Evolutionary conservation across 2,113 vertebrate species (phyloP).

Genomic region (Alectura lathami): DNA sequence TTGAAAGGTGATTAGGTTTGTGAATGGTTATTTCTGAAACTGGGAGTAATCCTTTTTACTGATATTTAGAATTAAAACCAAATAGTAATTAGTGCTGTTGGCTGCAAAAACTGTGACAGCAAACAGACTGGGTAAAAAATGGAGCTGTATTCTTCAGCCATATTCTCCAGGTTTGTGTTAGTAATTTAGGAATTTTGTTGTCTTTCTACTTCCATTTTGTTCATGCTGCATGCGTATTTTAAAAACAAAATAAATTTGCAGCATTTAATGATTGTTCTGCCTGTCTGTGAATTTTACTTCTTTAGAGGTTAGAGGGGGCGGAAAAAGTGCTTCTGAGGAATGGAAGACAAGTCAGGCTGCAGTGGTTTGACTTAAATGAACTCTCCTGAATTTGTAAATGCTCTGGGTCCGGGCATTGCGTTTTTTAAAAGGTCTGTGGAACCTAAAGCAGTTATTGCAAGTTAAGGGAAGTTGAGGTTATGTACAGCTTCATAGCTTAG

Average conservation of each 20-base stretch:
- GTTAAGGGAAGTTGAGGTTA: too few species aligned
- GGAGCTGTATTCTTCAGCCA: accelerated
- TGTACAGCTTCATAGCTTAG: background rate
- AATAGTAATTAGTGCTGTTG: accelerated
- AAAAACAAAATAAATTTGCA: too few species aligned
- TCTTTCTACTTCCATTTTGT: background rate
- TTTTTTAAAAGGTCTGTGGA: background rate
- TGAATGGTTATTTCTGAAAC: background rate
- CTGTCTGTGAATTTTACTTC: background rate
- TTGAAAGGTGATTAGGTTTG: background rate
- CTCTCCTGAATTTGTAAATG: background rate
- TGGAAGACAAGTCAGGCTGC: too few species aligned
- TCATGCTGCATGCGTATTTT: accelerated
- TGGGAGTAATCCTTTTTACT: accelerated
- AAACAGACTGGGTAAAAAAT: accelerated
- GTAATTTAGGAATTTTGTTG: background rate
- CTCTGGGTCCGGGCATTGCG: accelerated
- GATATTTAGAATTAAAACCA: background rate
- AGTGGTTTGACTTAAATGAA: background rate
- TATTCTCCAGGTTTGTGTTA: background rate
- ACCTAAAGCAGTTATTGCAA: background rate
- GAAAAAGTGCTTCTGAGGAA: background rate
- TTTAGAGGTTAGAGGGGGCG: background rate
- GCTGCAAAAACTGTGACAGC: accelerated
- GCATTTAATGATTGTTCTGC: background rate